phyloP scores from a whole-genome alignment of 2,888 invertebrate species.

The Patella ulyssiponensis region DNA sequence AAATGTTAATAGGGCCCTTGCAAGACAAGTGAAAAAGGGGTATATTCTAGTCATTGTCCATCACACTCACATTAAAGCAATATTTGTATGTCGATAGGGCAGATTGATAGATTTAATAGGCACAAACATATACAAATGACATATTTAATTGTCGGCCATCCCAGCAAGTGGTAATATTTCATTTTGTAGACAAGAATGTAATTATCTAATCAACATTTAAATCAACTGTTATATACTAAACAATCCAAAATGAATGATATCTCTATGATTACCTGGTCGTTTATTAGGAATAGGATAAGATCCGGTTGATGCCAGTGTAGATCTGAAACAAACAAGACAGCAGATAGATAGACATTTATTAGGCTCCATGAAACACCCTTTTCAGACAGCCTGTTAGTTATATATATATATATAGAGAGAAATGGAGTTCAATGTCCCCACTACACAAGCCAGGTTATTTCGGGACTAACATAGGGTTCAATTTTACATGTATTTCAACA shows the following conservation, averaged over 20 bases:
- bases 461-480: too few relatives aligned
- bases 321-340: conserved; percentile 17
- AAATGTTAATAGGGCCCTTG: too few relatives aligned
- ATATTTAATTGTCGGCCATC: not conserved
- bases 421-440: too few relatives aligned
- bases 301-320: conserved; percentile 26
- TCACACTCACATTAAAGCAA: too few relatives aligned
- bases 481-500: too few relatives aligned
- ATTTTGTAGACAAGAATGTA: too few relatives aligned
- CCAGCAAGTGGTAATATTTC: too few relatives aligned
- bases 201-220: too few relatives aligned
- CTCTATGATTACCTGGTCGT: not conserved
- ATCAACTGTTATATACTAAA: too few relatives aligned
- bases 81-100: too few relatives aligned
- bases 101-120: too few relatives aligned
- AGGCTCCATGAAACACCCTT: not conserved
- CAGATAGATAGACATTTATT: not conserved
- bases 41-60: too few relatives aligned
- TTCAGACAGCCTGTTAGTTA: not conserved
- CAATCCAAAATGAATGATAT: not conserved
- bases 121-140: not conserved
- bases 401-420: not conserved
- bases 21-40: not conserved
- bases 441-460: not conserved
- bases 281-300: conserved; percentile 16